Percentiles rank a stretch among this genome's conserved stretches.
These are phyloP conservation scores for Medauroidea extradentata DNA, from an alignment of 1,140 invertebrate genomes.

Conservation along the genomic window DNA sequence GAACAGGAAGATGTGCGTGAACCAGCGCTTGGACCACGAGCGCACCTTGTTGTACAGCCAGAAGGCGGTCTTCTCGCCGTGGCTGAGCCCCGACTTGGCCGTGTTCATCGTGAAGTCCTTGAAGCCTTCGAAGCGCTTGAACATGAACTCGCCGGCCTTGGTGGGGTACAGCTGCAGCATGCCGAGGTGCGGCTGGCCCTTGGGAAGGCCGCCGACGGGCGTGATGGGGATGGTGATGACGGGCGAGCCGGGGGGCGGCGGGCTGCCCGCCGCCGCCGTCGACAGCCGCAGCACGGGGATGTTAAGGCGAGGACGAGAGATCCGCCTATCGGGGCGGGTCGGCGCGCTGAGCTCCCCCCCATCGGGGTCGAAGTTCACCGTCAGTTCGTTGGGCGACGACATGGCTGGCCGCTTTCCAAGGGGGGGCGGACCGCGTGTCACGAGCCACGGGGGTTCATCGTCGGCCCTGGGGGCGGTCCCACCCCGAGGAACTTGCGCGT, in stretches of 20 bases:
- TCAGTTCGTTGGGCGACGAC: neutral
- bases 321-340: neutral
- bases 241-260: neutral
- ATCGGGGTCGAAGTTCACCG: neutral
- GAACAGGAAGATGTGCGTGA: constrained; percentile 81
- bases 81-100: constrained; percentile 70
- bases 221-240: constrained; percentile 7
- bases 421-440: neutral
- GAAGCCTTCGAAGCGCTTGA: constrained; percentile 63
- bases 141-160: constrained; percentile 67
- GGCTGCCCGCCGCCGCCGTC: neutral
- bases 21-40: constrained; percentile 74
- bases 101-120: constrained; percentile 67
- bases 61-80: constrained; percentile 73
- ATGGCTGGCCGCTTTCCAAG: neutral
- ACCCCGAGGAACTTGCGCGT: no score
- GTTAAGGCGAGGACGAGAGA: neutral
- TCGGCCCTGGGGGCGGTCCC: no score
- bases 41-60: constrained; percentile 75
- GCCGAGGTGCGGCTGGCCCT: neutral
- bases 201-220: neutral
- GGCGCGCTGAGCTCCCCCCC: neutral
- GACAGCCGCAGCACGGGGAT: neutral
- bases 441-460: neutral
- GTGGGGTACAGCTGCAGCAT: constrained; percentile 47